Evolutionary conservation across 1,140 invertebrate species (phyloP), one percentile per base, ranked within the genome.

Genomic region (Cyclina sinensis): DNA sequence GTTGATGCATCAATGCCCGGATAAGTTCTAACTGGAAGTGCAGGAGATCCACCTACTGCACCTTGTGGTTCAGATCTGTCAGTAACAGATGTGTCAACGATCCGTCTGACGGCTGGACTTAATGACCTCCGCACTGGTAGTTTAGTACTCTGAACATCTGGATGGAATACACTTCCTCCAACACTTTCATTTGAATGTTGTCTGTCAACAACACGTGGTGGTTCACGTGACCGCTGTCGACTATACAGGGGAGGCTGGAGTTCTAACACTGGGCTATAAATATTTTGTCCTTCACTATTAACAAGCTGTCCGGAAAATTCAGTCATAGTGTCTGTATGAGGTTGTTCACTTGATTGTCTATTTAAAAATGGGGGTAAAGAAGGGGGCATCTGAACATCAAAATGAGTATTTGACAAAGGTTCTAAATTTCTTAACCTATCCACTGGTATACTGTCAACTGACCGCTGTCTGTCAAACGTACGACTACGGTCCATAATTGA

Each of bases 201-300:
- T 70, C 85, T 54, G 11, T 87, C 85, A 24, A 62, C 57, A n/a
- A 32, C 30, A 48, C 85, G 51, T 27, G 76, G 57, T 0, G 85
- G n/a, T 51, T 87, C 85, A 3, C 37, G 30, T 18, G 85, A 87
- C 2, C 73, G 74, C 46, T 87, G 85, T 21, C 85, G 32, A 39
- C 85, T 68, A 48, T 87, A 87, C 1, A 87, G n/a, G 0, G 85
- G 85, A 24, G 85, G 85, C 39, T 87, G 85, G 12, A 87, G 62
- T 37, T 87, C 85, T 39, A 87, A 30, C 24, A 87, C 85, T 43
- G 85, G 85, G 32, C 85, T 87, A 59, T 87, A 87, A 51, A 87
- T 87, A 80, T 87, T 87, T 32, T 87, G 85, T n/a, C 85, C 85
- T 54, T 87, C 70, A 68, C 74, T 80, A 27, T 87, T 73, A 1